phyloP scores from a whole-genome alignment of 2,797 vertebrate genomes.

The Mus minutoides region DNA sequence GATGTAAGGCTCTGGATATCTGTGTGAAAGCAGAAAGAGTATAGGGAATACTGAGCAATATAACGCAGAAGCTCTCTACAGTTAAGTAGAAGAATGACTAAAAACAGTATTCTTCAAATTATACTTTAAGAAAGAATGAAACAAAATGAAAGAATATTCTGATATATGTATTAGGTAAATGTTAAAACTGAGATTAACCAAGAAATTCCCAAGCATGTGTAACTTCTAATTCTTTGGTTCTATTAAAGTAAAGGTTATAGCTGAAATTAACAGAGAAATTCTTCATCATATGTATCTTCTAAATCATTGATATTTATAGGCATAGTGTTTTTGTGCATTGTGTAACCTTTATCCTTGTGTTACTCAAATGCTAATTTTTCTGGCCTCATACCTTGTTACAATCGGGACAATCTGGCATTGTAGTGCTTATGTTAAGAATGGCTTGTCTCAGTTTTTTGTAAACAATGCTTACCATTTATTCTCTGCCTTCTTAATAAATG shows the following conservation, averaged over 20 bases:
- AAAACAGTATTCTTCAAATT: neutral
- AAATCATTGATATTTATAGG: neutral
- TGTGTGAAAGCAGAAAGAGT: neutral
- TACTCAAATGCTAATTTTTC: neutral
- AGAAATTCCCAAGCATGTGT: neutral
- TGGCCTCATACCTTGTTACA: neutral
- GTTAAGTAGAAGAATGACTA: neutral
- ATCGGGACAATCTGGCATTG: neutral
- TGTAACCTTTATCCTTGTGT: neutral
- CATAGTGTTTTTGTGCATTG: neutral
- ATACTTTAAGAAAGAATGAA: neutral
- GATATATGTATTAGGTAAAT: neutral
- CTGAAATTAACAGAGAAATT: neutral
- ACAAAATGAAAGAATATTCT: neutral
- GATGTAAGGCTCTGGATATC: neutral
- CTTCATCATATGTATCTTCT: neutral
- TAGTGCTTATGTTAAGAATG: neutral
- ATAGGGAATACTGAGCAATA: neutral
- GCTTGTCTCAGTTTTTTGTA: neutral
- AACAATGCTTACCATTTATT: neutral
- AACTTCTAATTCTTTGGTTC: neutral
- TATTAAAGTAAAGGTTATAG: neutral
- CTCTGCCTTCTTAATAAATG: neutral
- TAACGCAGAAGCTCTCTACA: neutral
- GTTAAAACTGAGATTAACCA: neutral